A percentile compares a stretch with the other conserved stretches of the same genome.
These are phyloP conservation scores for Sycobia sp. DNA, from an alignment of 1,140 invertebrate species.

Conservation along the genomic window DNA sequence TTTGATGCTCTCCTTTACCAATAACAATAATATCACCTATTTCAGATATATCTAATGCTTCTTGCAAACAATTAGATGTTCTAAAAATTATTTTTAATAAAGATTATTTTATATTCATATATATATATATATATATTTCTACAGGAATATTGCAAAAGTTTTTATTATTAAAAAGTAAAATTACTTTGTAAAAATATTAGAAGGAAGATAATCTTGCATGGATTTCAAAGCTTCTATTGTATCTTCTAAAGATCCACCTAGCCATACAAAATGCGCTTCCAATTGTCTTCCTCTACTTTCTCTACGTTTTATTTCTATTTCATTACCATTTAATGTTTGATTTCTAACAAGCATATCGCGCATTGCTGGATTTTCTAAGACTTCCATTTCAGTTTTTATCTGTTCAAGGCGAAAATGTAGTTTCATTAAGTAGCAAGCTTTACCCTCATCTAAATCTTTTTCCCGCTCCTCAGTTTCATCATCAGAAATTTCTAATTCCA, in stretches of 20 bases:
- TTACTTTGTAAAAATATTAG: conserved; percentile 54
- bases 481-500: conserved; percentile 61
- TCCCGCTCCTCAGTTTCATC: conserved; percentile 47
- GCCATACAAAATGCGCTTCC: conserved; percentile 62
- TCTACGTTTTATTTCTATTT: conserved; percentile 39
- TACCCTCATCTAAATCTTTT: conserved; percentile 47
- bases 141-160: too few species aligned
- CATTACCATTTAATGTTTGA: conserved; percentile 43
- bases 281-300: conserved; percentile 39
- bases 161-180: neutral
- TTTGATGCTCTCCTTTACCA: conserved; percentile 55
- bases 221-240: conserved; percentile 58
- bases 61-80: conserved; percentile 53
- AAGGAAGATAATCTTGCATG: conserved; percentile 51
- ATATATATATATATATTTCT: too few species aligned
- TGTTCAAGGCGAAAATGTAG: conserved; percentile 65
- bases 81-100: conserved; percentile 39
- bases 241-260: conserved; percentile 56
- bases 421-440: conserved; percentile 60
- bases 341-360: conserved; percentile 57
- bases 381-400: conserved; percentile 67
- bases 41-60: conserved; percentile 58
- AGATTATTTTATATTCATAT: neutral
- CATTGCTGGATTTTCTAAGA: conserved; percentile 67
- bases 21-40: conserved; percentile 57